A percentile compares a stretch with the other conserved stretches of the same genome.
These are phyloP conservation scores for Lucinisca nassula DNA, from an alignment of 2,888 invertebrate species.

Conservation along the genomic window DNA sequence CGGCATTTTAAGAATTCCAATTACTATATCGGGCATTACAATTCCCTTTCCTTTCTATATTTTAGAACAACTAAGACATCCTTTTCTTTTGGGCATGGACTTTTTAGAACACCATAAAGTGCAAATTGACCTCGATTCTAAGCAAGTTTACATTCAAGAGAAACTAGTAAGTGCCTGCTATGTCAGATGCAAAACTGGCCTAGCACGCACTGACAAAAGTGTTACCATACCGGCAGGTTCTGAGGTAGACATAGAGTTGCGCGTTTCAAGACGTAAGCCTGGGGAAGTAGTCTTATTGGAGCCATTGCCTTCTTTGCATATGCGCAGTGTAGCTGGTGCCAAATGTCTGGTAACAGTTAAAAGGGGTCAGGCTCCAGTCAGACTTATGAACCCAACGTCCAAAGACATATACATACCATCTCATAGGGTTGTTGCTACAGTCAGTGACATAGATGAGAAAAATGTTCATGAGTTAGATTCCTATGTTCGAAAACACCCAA, in stretches of 20 bases:
- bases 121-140: neutral
- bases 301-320: neutral
- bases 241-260: neutral
- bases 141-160: neutral
- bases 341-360: constrained; percentile 5
- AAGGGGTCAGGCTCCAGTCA: too few species aligned
- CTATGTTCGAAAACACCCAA: too few species aligned
- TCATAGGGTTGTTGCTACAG: too few species aligned
- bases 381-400: too few species aligned
- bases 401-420: too few species aligned
- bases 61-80: neutral
- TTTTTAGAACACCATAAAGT: neutral
- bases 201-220: too few species aligned
- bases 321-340: neutral
- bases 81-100: constrained; percentile 2
- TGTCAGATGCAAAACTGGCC: neutral
- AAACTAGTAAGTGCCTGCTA: neutral
- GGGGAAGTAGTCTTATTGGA: neutral
- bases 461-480: too few species aligned
- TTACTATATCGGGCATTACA: too few species aligned
- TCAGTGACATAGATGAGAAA: too few species aligned
- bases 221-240: neutral
- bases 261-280: neutral
- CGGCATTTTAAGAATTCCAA: too few species aligned
- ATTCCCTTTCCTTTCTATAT: too few species aligned